phyloP scores from a whole-genome alignment of 1,140 invertebrate genomes.

The Ostrea edulis region DNA sequence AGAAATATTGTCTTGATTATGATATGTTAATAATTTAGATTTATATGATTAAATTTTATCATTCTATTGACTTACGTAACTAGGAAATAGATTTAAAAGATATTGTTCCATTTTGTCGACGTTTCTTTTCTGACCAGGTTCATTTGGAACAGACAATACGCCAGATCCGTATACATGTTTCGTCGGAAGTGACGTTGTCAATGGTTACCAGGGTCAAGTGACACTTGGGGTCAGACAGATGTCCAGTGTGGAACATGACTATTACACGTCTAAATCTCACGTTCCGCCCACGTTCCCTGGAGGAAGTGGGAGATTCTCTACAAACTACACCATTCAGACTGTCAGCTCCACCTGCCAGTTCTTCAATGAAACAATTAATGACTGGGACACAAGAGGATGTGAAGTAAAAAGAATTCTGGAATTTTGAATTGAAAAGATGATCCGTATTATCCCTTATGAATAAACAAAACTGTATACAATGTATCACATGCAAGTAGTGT shows the following conservation, averaged over 20 bases:
- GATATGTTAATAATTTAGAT: background rate
- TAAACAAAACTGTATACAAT: background rate
- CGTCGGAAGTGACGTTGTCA: slow-evolving; percentile 56
- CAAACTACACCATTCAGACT: slow-evolving; percentile 59
- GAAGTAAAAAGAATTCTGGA: slow-evolving; percentile 57
- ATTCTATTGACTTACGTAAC: background rate
- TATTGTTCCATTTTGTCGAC: background rate
- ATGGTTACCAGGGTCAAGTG: slow-evolving; percentile 59
- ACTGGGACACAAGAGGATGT: slow-evolving; percentile 68
- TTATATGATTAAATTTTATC: background rate
- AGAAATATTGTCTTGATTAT: background rate
- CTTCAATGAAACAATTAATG: slow-evolving; percentile 54
- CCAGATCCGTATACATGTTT: slow-evolving; percentile 60
- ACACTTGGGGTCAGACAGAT: slow-evolving; percentile 68
- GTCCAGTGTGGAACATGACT: slow-evolving; percentile 54
- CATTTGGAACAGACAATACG: slow-evolving; percentile 31
- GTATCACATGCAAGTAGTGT: too few relatives aligned
- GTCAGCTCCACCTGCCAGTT: slow-evolving; percentile 63
- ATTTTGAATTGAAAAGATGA: background rate
- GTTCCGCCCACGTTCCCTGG: slow-evolving; percentile 51
- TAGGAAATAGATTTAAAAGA: background rate
- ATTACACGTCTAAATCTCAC: slow-evolving; percentile 44
- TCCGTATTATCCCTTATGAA: background rate
- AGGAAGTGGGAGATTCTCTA: slow-evolving; percentile 53
- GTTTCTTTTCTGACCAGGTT: background rate